phyloP scores from a whole-genome alignment of 2,113 vertebrate species.

The Chamaetylas fuelleborni region DNA sequence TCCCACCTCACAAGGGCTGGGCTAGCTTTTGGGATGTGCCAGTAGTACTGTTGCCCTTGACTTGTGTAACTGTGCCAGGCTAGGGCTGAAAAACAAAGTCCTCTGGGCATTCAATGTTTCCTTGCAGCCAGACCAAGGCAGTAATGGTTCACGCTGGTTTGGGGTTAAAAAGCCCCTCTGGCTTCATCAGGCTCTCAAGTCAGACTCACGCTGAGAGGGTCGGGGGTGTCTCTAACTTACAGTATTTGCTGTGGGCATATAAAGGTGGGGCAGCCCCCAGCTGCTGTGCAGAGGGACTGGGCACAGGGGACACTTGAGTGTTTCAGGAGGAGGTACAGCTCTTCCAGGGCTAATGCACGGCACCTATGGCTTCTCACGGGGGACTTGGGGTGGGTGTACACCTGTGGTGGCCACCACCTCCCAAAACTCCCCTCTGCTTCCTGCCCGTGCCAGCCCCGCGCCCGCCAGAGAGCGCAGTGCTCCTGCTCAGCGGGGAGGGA shows the following conservation, averaged over 20 bases:
- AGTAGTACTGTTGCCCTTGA: background rate
- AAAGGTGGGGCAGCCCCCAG: rapidly evolving
- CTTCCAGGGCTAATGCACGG: rapidly evolving
- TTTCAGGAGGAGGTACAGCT: background rate
- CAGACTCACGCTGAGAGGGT: rapidly evolving
- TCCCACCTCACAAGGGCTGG: background rate
- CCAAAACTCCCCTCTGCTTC: background rate
- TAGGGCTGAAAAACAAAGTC: background rate
- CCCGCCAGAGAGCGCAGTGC: slow-evolving; percentile 49
- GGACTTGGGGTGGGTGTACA: rapidly evolving
- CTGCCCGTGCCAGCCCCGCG: background rate
- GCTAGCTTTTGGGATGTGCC: background rate
- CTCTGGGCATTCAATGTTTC: background rate
- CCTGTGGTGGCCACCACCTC: rapidly evolving
- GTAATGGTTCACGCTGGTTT: background rate
- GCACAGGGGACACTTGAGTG: rapidly evolving
- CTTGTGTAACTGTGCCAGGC: too few relatives aligned
- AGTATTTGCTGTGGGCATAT: background rate
- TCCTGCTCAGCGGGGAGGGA: background rate
- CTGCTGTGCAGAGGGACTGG: background rate
- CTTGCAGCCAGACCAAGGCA: background rate
- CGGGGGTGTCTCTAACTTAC: rapidly evolving
- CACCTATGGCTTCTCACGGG: too few relatives aligned
- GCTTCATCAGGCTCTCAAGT: background rate
- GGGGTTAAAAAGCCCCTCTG: background rate